Evolutionary conservation across 1,140 invertebrate species (phyloP).

Genomic region (Heliconius nattereri): DNA sequence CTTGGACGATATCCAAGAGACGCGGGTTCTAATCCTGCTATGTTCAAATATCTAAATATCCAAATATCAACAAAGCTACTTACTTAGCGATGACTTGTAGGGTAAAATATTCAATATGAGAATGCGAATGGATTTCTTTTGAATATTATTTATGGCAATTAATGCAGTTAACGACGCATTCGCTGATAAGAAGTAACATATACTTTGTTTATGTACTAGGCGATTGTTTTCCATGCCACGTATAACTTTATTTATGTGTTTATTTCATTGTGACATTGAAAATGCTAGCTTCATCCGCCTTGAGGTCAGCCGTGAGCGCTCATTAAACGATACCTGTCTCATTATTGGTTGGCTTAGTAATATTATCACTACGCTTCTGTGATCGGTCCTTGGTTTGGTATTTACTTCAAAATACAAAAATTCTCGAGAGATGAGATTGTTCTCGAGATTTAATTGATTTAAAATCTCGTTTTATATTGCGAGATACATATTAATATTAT

Average conservation of each 20-base stretch:
- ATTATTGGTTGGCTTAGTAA: conserved; percentile 20
- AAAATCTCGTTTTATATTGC: not conserved
- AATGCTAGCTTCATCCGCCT: conserved; percentile 37
- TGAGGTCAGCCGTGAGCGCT: conserved; percentile 38
- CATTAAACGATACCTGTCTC: conserved; percentile 39
- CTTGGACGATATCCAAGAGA: not conserved
- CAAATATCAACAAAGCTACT: not conserved
- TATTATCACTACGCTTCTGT: not conserved
- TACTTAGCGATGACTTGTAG: not conserved
- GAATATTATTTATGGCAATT: conserved; percentile 29
- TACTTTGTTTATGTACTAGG: conserved; percentile 20
- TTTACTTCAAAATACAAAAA: not conserved
- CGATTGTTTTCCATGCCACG: conserved; percentile 30
- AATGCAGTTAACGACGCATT: conserved; percentile 33
- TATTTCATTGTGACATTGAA: conserved; percentile 43
- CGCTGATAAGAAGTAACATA: conserved; percentile 28
- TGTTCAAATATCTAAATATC: not conserved
- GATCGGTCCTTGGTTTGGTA: not conserved
- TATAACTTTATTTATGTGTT: conserved; percentile 37
- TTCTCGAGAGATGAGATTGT: not conserved
- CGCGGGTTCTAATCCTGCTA: not conserved
- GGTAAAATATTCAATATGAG: not conserved
- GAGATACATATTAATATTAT: not conserved
- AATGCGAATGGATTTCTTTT: not conserved
- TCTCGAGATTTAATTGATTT: not conserved